These are phyloP conservation scores for Trichogramma pretiosum DNA, from an alignment of 1,140 invertebrate genomes.

Conservation along the genomic window DNA sequence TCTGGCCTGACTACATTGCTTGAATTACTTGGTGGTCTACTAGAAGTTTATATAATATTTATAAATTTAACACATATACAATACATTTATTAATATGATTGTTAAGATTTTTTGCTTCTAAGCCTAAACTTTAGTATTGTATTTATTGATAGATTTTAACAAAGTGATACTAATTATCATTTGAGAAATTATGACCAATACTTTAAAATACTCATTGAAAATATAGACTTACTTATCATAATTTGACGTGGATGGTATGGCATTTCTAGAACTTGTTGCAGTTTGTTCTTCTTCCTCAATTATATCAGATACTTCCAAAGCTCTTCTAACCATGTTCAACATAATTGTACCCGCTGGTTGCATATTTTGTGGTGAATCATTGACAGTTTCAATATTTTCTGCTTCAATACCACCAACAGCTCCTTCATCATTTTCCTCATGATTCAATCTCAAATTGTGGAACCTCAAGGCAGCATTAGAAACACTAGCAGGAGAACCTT, in stretches of 20 bases:
- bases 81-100: too few species aligned
- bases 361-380: conserved; percentile 27
- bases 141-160: too few species aligned
- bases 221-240: conserved; percentile 28
- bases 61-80: too few species aligned
- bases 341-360: conserved; percentile 26
- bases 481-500: conserved; percentile 5
- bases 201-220: too few species aligned
- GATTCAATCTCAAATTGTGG: conserved; percentile 8
- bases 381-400: conserved; percentile 19
- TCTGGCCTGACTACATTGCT: conserved; percentile 29
- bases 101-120: neutral
- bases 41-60: conserved; percentile 14
- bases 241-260: conserved; percentile 25
- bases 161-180: too few species aligned
- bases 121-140: neutral
- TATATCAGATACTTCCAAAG: conserved; percentile 26
- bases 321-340: conserved; percentile 27
- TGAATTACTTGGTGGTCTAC: conserved; percentile 33
- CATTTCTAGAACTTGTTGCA: conserved; percentile 18
- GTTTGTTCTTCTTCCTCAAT: conserved; percentile 33
- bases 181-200: too few species aligned
- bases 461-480: conserved; percentile 5
- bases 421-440: conserved; percentile 11
- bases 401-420: conserved; percentile 8